These are phyloP conservation scores for Anas platyrhynchos DNA, from an alignment of 2,113 vertebrate species.

Conservation along the genomic window DNA sequence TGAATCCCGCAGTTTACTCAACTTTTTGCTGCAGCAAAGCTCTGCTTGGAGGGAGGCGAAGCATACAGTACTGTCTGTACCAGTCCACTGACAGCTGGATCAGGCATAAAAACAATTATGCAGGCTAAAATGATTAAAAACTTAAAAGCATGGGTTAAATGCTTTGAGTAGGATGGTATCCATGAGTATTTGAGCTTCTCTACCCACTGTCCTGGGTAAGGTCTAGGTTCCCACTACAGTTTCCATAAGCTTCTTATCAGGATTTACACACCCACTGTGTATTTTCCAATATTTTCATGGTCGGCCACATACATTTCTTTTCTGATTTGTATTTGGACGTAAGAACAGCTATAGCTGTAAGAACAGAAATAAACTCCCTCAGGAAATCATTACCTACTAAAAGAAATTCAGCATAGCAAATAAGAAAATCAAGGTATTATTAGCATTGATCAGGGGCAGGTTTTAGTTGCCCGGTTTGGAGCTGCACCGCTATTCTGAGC, in stretches of 20 bases:
- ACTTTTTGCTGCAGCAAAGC: neutral
- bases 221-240: neutral
- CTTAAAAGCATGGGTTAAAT: neutral
- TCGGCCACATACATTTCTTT: neutral
- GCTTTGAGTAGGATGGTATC: neutral
- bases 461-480: neutral
- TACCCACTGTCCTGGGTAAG: neutral
- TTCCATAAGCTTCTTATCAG: neutral
- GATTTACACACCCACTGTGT: neutral
- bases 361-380: neutral
- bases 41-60: neutral
- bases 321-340: neutral
- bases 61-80: neutral
- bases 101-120: neutral
- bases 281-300: neutral
- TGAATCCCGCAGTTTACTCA: neutral
- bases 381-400: neutral
- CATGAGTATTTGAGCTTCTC: neutral
- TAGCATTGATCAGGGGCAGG: neutral
- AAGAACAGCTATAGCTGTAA: neutral
- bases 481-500: neutral
- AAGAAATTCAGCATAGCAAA: neutral
- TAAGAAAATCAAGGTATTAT: neutral
- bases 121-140: neutral
- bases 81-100: neutral